phyloP scores from a whole-genome alignment of 1,140 invertebrate genomes.

The Watersipora subatra region DNA sequence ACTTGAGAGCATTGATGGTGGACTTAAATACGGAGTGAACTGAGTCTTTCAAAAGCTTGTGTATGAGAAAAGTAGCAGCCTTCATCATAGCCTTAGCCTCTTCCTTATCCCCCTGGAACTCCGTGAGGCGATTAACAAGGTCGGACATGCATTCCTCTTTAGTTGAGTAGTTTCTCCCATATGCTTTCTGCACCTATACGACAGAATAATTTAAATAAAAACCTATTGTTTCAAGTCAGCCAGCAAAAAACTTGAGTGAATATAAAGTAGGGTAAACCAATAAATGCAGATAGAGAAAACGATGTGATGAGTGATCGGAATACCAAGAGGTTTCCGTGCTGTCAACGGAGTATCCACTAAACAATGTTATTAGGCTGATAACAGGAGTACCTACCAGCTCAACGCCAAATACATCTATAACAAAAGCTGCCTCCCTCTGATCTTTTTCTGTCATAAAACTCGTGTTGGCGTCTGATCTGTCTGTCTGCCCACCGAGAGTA shows the following conservation, averaged over 20 bases:
- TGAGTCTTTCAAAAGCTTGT: slow-evolving; percentile 34
- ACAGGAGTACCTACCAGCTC: slow-evolving; percentile 61
- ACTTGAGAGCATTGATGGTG: slow-evolving; percentile 27
- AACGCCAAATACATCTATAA: slow-evolving; percentile 77
- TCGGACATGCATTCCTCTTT: slow-evolving; percentile 73
- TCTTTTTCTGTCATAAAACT: slow-evolving; percentile 56
- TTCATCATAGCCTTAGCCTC: slow-evolving; percentile 27
- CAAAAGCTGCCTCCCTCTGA: slow-evolving; percentile 71
- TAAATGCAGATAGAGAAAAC: too few relatives aligned
- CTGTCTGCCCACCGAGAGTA: too few relatives aligned
- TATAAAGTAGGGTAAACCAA: too few relatives aligned
- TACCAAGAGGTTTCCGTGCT: too few relatives aligned
- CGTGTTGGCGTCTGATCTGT: too few relatives aligned
- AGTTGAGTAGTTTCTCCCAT: slow-evolving; percentile 79
- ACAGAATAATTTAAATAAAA: too few relatives aligned
- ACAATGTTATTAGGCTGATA: too few relatives aligned
- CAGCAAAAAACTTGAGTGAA: too few relatives aligned
- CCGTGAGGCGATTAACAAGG: slow-evolving; percentile 54
- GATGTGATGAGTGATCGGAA: too few relatives aligned
- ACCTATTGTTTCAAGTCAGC: background rate
- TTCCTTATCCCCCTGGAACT: slow-evolving; percentile 22
- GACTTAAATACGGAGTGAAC: slow-evolving; percentile 38
- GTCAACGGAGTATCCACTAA: too few relatives aligned
- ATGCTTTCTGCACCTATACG: slow-evolving; percentile 77
- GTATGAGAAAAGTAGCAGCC: slow-evolving; percentile 30